Percentiles rank a stretch among this genome's conserved stretches.
Conservation (phyloP, 2,797 vertebrate genomes). For the Benthosema pterotum region DNA sequence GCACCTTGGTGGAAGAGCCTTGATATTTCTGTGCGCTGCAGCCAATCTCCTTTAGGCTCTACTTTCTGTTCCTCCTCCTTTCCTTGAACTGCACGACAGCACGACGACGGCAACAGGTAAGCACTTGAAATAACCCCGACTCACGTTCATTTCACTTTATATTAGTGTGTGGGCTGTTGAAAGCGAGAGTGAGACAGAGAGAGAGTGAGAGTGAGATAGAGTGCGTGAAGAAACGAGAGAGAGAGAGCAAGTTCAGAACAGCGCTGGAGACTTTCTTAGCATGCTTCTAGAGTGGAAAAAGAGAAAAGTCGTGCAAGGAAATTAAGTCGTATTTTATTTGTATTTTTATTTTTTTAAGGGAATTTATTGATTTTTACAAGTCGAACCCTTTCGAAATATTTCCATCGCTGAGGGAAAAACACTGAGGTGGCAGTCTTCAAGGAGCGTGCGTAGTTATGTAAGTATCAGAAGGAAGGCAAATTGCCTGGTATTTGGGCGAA, state of each 20-base stretch:
- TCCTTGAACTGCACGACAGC: conserved; percentile 2
- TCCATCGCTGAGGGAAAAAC: conserved; percentile 5
- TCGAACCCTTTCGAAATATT: too few species aligned
- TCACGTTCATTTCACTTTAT: neutral
- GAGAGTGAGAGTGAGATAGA: neutral
- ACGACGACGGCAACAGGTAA: conserved; percentile 52
- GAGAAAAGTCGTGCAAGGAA: conserved; percentile 9
- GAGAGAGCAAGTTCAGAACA: conserved; percentile 31
- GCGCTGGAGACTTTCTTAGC: conserved; percentile 22
- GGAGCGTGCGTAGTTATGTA: conserved; percentile 60
- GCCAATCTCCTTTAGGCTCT: conserved; percentile 4
- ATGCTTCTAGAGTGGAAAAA: conserved; percentile 41
- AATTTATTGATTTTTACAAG: neutral
- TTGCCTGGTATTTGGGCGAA: neutral
- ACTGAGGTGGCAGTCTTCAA: conserved; percentile 35
- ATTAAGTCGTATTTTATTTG: neutral
- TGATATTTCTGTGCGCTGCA: conserved; percentile 24
- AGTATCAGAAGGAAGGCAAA: conserved; percentile 34
- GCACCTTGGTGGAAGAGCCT: conserved; percentile 39
- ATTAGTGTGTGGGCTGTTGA: too few species aligned
- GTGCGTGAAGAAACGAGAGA: neutral
- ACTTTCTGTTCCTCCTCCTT: conserved; percentile 4
- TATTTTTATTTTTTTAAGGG: neutral
- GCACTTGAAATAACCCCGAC: conserved; percentile 13
- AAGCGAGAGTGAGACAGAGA: neutral